phyloP scores from a whole-genome alignment of 1,140 invertebrate species.

The Kradibia gibbosae region DNA sequence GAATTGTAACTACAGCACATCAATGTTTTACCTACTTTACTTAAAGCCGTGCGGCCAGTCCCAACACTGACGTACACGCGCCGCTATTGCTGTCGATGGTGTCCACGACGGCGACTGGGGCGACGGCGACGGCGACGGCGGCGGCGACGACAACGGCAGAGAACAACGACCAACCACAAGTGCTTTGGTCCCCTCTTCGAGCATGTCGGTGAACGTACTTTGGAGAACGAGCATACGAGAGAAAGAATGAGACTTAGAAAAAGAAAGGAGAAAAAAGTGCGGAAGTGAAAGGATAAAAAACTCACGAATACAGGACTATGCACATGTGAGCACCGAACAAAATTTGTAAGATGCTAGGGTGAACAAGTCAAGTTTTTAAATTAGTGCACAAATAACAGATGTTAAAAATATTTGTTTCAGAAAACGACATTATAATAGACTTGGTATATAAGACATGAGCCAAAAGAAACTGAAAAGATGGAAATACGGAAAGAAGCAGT shows the following conservation, averaged over 20 bases:
- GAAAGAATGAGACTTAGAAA: background rate
- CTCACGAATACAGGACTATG: background rate
- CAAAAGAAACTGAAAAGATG: background rate
- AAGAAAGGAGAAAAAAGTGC: background rate
- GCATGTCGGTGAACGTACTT: slow-evolving; percentile 7
- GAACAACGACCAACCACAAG: slow-evolving; percentile 25
- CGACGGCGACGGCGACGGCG: background rate
- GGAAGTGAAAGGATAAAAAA: slow-evolving; percentile 24
- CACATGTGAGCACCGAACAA: slow-evolving; percentile 2
- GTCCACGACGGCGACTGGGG: background rate
- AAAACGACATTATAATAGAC: too few species aligned
- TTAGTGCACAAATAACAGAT: background rate
- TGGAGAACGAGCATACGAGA: background rate
- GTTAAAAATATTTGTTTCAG: too few species aligned
- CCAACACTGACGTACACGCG: slow-evolving; percentile 19
- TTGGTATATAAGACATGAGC: background rate
- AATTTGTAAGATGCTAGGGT: slow-evolving; percentile 29
- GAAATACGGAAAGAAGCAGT: slow-evolving; percentile 1
- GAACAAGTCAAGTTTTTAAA: background rate
- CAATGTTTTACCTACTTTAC: slow-evolving; percentile 20
- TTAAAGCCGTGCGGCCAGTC: slow-evolving; percentile 46
- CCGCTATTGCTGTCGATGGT: slow-evolving; percentile 12
- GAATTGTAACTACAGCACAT: slow-evolving; percentile 2
- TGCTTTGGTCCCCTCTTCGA: background rate
- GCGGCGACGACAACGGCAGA: background rate